Evolutionary conservation across 2,888 invertebrate species (phyloP).

Genomic region (Bugulina stolonifera): DNA sequence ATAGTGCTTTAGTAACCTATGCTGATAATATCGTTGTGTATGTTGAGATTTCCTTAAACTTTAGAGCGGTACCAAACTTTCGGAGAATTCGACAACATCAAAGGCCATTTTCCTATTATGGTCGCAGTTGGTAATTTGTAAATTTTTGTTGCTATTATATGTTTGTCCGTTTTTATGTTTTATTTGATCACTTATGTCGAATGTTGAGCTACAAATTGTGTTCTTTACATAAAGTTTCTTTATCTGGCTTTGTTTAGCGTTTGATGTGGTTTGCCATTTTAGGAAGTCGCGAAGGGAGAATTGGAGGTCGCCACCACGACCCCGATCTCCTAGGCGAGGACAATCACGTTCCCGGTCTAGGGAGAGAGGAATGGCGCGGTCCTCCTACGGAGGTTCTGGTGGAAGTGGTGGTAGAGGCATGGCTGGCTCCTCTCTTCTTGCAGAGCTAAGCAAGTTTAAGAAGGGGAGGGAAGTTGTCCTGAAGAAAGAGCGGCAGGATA

Average conservation of each 20-base stretch:
- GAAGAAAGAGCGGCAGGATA: conserved; percentile 48
- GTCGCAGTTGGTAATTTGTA: background rate
- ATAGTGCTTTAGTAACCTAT: no score
- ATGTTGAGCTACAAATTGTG: background rate
- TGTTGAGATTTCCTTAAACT: no score
- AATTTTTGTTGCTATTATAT: background rate
- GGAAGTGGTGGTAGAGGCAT: background rate
- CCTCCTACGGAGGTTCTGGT: background rate
- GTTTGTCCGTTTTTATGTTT: background rate
- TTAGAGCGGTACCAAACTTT: background rate
- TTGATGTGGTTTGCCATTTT: background rate
- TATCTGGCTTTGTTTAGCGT: background rate
- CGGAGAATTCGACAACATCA: background rate
- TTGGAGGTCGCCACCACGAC: background rate
- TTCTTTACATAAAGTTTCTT: background rate
- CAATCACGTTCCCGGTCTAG: conserved; percentile 13
- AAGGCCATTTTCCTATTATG: background rate
- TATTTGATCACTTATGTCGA: no score
- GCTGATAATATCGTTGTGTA: background rate
- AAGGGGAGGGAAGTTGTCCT: conserved; percentile 38
- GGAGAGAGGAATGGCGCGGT: background rate
- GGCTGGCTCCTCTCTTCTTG: conserved; percentile 36
- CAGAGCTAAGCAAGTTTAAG: conserved; percentile 48
- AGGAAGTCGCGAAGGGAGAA: conserved; percentile 7
- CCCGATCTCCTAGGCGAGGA: conserved; percentile 1